These are phyloP conservation scores for Dryadula phaetusa DNA, from an alignment of 2,888 invertebrate species.

Conservation along the genomic window DNA sequence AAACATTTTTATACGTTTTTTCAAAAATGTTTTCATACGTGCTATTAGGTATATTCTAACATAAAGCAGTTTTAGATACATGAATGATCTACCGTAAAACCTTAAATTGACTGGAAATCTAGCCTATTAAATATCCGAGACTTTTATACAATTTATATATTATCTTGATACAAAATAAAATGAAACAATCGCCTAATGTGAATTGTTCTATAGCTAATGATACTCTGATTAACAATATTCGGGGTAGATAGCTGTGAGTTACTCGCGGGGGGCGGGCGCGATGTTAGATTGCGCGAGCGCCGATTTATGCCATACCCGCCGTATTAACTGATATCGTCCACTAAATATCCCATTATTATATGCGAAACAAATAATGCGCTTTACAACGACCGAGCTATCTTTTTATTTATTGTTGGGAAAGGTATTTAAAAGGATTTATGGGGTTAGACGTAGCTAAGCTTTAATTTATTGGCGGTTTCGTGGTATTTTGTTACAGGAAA, in stretches of 20 bases:
- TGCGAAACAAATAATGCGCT: slow-evolving; percentile 79
- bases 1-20: too few relatives aligned
- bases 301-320: slow-evolving; percentile 79
- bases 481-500: slow-evolving; percentile 35
- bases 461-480: slow-evolving; percentile 35
- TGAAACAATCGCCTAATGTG: slow-evolving; percentile 56
- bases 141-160: too few relatives aligned
- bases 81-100: too few relatives aligned
- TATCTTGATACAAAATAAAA: neutral
- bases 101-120: too few relatives aligned
- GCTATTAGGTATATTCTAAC: too few relatives aligned
- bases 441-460: slow-evolving; percentile 38
- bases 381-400: slow-evolving; percentile 58
- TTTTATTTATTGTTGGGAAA: slow-evolving; percentile 74
- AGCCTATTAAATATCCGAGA: neutral
- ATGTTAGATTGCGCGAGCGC: slow-evolving; percentile 78
- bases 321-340: slow-evolving; percentile 82
- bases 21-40: too few relatives aligned
- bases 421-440: slow-evolving; percentile 58
- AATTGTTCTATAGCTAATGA: slow-evolving; percentile 70
- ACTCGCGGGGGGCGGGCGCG: slow-evolving; percentile 72
- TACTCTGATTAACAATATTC: slow-evolving; percentile 84
- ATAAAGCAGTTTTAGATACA: too few relatives aligned
- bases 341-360: slow-evolving; percentile 84
- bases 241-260: slow-evolving; percentile 81